These are phyloP conservation scores for Stigmatopora argus DNA, from an alignment of 2,113 vertebrate genomes.

Conservation along the genomic window DNA sequence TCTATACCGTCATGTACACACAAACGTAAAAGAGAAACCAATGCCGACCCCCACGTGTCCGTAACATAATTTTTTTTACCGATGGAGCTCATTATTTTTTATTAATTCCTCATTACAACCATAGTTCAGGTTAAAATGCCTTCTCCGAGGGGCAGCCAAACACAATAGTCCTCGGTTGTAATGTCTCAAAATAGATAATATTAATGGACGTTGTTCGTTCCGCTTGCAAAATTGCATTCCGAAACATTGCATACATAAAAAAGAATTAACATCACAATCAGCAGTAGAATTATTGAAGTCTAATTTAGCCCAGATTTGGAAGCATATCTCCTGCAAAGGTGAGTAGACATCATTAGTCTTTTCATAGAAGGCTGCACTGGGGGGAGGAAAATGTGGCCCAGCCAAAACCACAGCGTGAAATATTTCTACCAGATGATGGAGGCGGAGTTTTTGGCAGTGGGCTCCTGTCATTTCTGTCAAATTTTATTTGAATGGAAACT, in stretches of 20 bases:
- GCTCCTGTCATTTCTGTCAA: slow-evolving; percentile 34
- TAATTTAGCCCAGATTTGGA: slow-evolving; percentile 32
- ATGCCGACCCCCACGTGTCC: slow-evolving; percentile 23
- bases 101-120: slow-evolving; percentile 51
- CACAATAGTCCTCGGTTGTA: slow-evolving; percentile 41
- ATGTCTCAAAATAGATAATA: slow-evolving; percentile 43
- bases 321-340: slow-evolving; percentile 49
- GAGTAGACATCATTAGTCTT: slow-evolving; percentile 50
- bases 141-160: slow-evolving; percentile 19
- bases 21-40: slow-evolving; percentile 37
- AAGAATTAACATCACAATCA: slow-evolving; percentile 10
- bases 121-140: slow-evolving; percentile 50
- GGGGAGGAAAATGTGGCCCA: slow-evolving; percentile 12
- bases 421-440: slow-evolving; percentile 29
- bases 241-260: slow-evolving; percentile 27
- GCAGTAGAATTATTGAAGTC: slow-evolving; percentile 13
- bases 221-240: slow-evolving; percentile 31
- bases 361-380: slow-evolving; percentile 30
- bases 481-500: slow-evolving; percentile 45
- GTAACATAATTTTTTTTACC: slow-evolving; percentile 27
- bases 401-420: slow-evolving; percentile 25
- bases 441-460: slow-evolving; percentile 13
- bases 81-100: slow-evolving; percentile 52
- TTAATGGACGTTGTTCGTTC: slow-evolving; percentile 55
- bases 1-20: slow-evolving; percentile 60